phyloP scores from a whole-genome alignment of 2,113 vertebrate genomes.

The Pontoporia blainvillei region DNA sequence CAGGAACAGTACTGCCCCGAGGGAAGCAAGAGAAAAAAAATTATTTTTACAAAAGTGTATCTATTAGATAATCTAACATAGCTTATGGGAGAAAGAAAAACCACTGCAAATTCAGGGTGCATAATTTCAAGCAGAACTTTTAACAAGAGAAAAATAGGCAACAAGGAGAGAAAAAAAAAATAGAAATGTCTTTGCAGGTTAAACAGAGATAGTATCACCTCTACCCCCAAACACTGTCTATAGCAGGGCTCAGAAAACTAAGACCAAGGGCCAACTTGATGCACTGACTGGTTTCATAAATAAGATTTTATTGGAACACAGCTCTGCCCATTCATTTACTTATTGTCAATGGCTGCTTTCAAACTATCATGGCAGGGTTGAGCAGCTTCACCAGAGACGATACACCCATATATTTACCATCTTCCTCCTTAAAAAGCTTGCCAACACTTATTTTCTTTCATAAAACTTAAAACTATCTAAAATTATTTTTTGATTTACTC shows the following conservation, averaged over 20 bases:
- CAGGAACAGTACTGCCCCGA: neutral
- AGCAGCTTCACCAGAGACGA: neutral
- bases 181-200: neutral
- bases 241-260: neutral
- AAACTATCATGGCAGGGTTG: neutral
- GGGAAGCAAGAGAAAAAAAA: neutral
- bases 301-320: neutral
- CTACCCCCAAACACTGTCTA: neutral
- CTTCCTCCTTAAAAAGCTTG: neutral
- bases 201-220: neutral
- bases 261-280: neutral
- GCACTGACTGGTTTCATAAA: neutral
- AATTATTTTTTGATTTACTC: neutral
- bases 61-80: neutral
- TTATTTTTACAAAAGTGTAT: neutral
- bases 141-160: slow-evolving; percentile 10
- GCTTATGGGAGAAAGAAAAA: neutral
- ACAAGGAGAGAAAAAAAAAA: neutral
- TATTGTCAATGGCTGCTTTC: neutral
- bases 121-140: slow-evolving; percentile 23
- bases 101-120: neutral
- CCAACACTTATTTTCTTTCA: neutral
- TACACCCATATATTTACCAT: neutral
- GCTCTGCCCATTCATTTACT: neutral
- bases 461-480: slow-evolving; percentile 4